These are phyloP conservation scores for Poliocrania exsul DNA, from an alignment of 2,797 vertebrate genomes.

Conservation along the genomic window DNA sequence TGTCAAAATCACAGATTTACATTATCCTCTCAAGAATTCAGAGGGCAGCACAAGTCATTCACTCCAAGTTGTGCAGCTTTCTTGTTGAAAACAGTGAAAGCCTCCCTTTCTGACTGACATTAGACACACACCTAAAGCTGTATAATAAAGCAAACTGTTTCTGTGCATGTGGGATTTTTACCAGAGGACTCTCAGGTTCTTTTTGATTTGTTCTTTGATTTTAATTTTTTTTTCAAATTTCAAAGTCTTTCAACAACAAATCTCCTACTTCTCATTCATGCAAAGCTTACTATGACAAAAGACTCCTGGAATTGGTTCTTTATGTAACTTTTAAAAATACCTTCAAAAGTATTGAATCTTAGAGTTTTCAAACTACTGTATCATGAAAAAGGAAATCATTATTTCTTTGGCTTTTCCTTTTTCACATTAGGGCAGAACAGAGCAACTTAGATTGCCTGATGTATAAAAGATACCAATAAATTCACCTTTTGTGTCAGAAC, in stretches of 20 bases:
- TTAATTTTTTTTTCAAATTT: not conserved
- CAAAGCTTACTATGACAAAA: conserved; percentile 5
- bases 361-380: not conserved
- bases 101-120: not conserved
- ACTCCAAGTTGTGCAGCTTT: not conserved
- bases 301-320: not conserved
- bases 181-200: not conserved
- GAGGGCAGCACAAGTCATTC: not conserved
- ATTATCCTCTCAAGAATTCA: not conserved
- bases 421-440: not conserved
- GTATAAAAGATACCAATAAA: conserved; percentile 1
- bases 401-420: conserved; percentile 25
- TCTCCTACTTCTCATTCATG: not conserved
- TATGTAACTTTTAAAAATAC: conserved; percentile 7
- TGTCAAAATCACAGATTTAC: not conserved
- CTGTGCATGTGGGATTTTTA: not conserved
- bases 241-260: not conserved
- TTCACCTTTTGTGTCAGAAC: conserved; percentile 21
- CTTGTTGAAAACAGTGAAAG: not conserved
- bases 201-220: not conserved
- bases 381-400: not conserved
- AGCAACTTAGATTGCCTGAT: not conserved
- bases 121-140: not conserved
- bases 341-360: not conserved
- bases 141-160: not conserved